Base-by-base conservation (phyloP, 2,797 vertebrate genomes). In the Cygnus olor region DNA sequence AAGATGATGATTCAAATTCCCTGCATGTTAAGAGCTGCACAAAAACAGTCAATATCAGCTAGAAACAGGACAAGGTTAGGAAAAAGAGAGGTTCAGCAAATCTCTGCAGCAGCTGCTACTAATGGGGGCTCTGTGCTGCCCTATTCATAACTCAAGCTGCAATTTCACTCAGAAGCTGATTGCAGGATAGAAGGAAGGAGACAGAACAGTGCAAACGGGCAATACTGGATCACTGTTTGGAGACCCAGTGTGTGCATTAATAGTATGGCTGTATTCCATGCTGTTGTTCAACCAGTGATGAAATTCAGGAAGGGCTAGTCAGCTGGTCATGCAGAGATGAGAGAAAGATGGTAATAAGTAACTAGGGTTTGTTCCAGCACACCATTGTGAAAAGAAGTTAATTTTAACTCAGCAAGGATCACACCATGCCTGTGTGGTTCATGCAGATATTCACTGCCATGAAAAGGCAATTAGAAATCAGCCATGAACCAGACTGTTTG, bases 71-170 rank as follows among this genome's bases (percentile, higher is more conserved):
- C 34, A 80, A 93, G 66, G 34, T 11, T 7, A 69, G 40, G 42
- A 78, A 89, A 89, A 89, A 77, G 12, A 79, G 9, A 88, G 19
- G 49, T 45, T 89, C 58, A 85, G 78, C 42, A 73, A 69, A 80
- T 76, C 56, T 90, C 68, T 73, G 71, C 36, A 83, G 85, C 76
- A 85, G 49, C 65, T 89, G 69, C 87, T 92, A n/a, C 51, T 66
- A 32, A 14, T 2, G 7, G 6, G 21, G 36, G 17, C 5, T 95
- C 61, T 76, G n/a, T 0, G 6, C 36, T 36, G 14, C 61, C 21
- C 49, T 49, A 3, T 87, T 66, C 2, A 10, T 66, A 63, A 71
- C 58, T 66, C 53, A 51, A 80, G 53, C 53, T 84, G 64, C 19
- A 70, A 25, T 80, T 68, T 68, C 57, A 19, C 76, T 80, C 56